Evolutionary conservation across 1,140 invertebrate species (phyloP).

Genomic region (Drosophila burlai): DNA sequence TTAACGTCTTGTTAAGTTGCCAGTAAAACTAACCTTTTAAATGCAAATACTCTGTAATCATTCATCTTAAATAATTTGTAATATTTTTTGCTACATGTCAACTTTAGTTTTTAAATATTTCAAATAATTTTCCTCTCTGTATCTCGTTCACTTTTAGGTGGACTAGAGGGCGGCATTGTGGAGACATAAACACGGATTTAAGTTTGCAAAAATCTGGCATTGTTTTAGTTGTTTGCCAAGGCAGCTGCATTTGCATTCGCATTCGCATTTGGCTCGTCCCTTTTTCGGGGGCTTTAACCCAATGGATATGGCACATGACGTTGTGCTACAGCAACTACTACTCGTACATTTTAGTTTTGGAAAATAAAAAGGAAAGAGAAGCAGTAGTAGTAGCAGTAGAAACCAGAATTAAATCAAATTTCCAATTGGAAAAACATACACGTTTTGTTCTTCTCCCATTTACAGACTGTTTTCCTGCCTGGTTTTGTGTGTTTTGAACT

Average conservation of each 20-base stretch:
- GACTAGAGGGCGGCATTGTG: constrained; percentile 18
- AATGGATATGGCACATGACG: constrained; percentile 36
- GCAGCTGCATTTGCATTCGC: constrained; percentile 47
- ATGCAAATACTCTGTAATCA: background rate
- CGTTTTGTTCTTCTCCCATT: background rate
- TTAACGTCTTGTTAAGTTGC: background rate
- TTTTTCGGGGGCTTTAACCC: constrained; percentile 12
- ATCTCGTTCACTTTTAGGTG: constrained; percentile 13
- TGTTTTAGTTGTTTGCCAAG: constrained; percentile 50
- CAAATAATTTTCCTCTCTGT: background rate
- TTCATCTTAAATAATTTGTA: no score
- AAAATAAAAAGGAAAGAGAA: background rate
- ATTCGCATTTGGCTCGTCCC: constrained; percentile 23
- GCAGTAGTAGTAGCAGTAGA: background rate
- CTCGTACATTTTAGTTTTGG: constrained; percentile 2
- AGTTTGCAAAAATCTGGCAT: constrained; percentile 59
- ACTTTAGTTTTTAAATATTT: background rate
- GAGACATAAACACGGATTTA: constrained; percentile 63
- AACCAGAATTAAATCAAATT: constrained; percentile 16
- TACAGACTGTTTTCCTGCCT: background rate
- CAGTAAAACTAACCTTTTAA: background rate
- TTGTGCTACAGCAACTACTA: background rate
- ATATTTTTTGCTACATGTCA: background rate
- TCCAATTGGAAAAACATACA: constrained; percentile 6
- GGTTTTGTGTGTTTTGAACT: background rate